Conservation (phyloP, 2,113 vertebrate species). For the Toxotes chatareus region DNA sequence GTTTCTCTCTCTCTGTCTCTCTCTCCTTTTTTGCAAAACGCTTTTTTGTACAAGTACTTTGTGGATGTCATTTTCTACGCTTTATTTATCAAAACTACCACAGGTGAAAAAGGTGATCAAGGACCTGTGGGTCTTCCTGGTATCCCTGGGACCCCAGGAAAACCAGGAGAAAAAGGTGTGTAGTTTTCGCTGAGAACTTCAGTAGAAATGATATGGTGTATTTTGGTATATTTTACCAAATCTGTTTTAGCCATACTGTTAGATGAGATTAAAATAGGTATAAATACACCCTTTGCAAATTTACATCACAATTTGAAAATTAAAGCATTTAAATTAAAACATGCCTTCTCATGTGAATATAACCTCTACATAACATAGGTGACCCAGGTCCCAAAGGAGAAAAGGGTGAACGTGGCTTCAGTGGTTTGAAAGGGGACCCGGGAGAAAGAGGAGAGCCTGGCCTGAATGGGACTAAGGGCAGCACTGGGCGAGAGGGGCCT, state of each 20-base stretch:
- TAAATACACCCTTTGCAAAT: not conserved
- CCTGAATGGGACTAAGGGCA: slow-evolving; percentile 90
- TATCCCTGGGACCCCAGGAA: slow-evolving; percentile 88
- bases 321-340: not conserved
- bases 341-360: not conserved
- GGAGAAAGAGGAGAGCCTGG: slow-evolving; percentile 89
- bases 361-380: slow-evolving; percentile 79
- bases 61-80: slow-evolving; percentile 45
- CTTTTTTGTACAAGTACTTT: slow-evolving; percentile 28
- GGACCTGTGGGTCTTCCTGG: slow-evolving; percentile 88
- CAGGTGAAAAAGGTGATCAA: slow-evolving; percentile 91
- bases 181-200: not conserved
- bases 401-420: slow-evolving; percentile 86
- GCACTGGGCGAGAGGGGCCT: slow-evolving; percentile 65
- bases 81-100: slow-evolving; percentile 56
- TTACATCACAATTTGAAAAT: not conserved
- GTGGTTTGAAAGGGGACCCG: slow-evolving; percentile 90
- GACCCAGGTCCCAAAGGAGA: slow-evolving; percentile 89
- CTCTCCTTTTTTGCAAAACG: slow-evolving; percentile 25
- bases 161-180: slow-evolving; percentile 90
- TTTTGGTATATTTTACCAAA: not conserved
- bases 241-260: not conserved
- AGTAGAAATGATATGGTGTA: not conserved
- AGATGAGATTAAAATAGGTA: not conserved
- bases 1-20: slow-evolving; percentile 20